Base-by-base conservation (phyloP, 1,140 invertebrate genomes). In the Odontomachus brunneus region DNA sequence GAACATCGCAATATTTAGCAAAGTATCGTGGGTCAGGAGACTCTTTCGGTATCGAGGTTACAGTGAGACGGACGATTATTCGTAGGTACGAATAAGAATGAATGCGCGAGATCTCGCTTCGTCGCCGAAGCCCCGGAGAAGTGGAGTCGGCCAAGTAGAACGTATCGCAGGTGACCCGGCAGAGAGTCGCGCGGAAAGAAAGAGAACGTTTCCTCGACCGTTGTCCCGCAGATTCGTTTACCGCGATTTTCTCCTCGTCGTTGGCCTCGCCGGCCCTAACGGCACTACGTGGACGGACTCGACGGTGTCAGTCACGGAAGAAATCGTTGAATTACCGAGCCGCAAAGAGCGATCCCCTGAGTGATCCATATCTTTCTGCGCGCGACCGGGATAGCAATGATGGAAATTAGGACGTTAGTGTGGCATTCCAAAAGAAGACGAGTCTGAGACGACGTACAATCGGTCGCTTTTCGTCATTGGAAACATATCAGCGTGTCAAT, bases 1-100 rank as follows among this genome's bases (percentile, higher is more conserved):
- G 24, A 74, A 12, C 33, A 2, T 44, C n/a, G 53, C 19, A 60
- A 17, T 53, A 38, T n/a, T 5, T 15, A 84, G 65, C n/a, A 48
- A 72, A 55, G 49, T 84, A 78, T 63, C 65, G 38, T 48, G 82
- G 71, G 49, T 83, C 57, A 76, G 33, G 24, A 72, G 74, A 76
- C 57, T 66, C 53, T 48, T 59, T 83, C n/a, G 59, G 26, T 60
- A 86, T 78, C 53, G 72, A 86, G 59, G 57, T 87, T 83, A 48
- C 57, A 5, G 29, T 33, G 29, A 33, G 11, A 53, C 63, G 57
- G 19, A 53, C n/a, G 57, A 86, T 86, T 73, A 72, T 84, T 63
- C 12, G n/a, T 12, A 66, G 29, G 38, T 44, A 44, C 4, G 5
- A 71, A 33, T 29, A 53, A 83, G 26, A 74, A 82, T 72, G 9